phyloP scores from a whole-genome alignment of 2,113 vertebrate genomes.

The Rallus limicola region DNA sequence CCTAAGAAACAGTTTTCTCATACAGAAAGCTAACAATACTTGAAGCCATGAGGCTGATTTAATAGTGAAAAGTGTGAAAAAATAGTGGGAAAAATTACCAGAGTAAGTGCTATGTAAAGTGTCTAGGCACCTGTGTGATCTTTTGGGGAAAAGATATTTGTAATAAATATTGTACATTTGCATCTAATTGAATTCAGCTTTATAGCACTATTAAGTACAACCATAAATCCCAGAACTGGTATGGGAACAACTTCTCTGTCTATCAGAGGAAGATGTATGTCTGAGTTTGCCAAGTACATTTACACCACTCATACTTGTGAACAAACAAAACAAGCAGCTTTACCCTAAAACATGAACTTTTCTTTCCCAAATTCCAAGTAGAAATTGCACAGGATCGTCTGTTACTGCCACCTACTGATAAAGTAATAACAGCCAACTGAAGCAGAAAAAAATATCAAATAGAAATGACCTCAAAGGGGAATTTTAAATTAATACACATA shows the following conservation, averaged over 20 bases:
- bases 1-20: neutral
- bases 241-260: neutral
- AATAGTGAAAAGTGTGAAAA: neutral
- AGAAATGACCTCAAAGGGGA: neutral
- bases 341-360: neutral
- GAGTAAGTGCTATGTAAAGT: neutral
- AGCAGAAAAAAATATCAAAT: neutral
- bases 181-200: neutral
- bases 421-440: neutral
- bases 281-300: neutral
- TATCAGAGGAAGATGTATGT: neutral
- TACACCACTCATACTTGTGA: neutral
- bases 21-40: neutral
- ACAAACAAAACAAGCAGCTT: neutral
- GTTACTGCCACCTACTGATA: conserved; percentile 63
- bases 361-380: neutral
- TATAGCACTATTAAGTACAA: neutral
- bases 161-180: neutral
- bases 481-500: neutral
- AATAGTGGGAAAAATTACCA: neutral
- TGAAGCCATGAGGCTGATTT: neutral
- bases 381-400: neutral
- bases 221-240: neutral
- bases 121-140: neutral
- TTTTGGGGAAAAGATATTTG: neutral